A percentile compares a stretch with the other conserved stretches of the same genome.
These are phyloP conservation scores for Saccopteryx leptura DNA, from an alignment of 2,113 vertebrate genomes.

Conservation along the genomic window DNA sequence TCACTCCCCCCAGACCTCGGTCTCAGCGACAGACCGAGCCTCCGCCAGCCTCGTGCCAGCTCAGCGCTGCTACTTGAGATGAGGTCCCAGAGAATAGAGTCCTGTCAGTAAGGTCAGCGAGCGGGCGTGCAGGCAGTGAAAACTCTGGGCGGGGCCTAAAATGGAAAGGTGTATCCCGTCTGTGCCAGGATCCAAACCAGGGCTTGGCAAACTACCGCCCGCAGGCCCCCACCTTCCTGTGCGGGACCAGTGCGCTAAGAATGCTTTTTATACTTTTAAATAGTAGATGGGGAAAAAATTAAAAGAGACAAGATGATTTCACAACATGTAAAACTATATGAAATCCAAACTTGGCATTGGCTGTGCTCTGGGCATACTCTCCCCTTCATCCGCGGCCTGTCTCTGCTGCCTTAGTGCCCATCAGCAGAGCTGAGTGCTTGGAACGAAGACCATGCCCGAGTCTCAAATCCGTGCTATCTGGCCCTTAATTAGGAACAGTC, in stretches of 20 bases:
- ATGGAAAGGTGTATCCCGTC: not conserved
- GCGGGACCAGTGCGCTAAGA: not conserved
- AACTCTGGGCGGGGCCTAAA: not conserved
- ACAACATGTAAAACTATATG: not conserved
- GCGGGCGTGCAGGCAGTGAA: accelerated
- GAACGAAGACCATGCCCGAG: not conserved
- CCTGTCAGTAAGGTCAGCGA: not conserved
- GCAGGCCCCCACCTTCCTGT: not conserved
- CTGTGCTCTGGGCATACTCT: not conserved
- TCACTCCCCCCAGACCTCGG: not conserved
- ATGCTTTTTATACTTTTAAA: not conserved
- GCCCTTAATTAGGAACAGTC: accelerated
- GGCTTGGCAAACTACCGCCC: not conserved
- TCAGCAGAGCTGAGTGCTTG: not conserved
- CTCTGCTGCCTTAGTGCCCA: accelerated
- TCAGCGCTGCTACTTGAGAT: not conserved
- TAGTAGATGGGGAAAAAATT: not conserved
- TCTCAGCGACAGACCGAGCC: not conserved
- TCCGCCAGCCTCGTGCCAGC: not conserved
- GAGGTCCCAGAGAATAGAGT: not conserved
- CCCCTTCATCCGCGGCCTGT: not conserved
- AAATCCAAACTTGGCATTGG: not conserved
- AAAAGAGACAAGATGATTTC: conserved; percentile 38
- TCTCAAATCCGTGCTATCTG: not conserved
- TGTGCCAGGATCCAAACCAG: accelerated